These are phyloP conservation scores for Oscheius sp. DNA, from an alignment of 1,140 invertebrate species.

Conservation along the genomic window DNA sequence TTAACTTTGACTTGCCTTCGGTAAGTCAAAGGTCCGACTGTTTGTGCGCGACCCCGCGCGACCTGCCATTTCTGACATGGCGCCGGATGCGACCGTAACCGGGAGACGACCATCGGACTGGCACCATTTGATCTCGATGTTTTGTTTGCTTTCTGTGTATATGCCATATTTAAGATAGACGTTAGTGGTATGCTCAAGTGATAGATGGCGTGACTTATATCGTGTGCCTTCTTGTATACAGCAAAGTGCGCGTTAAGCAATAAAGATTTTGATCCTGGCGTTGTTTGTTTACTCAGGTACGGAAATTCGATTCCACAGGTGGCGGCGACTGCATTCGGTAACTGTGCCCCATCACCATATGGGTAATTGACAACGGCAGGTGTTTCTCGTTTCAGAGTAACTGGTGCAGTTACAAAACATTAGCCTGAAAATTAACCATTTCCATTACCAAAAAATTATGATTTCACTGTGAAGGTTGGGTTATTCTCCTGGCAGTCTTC, in stretches of 20 bases:
- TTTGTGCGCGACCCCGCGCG: not conserved
- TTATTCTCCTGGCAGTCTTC: too few relatives aligned
- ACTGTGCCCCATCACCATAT: not conserved
- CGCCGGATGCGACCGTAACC: too few relatives aligned
- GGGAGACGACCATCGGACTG: too few relatives aligned
- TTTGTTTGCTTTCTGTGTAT: not conserved
- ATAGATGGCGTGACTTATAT: not conserved
- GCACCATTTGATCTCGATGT: too few relatives aligned
- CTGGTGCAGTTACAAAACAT: too few relatives aligned
- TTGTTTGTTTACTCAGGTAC: not conserved
- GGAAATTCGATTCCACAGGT: constrained; percentile 7
- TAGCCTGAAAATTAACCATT: too few relatives aligned
- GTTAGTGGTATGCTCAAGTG: not conserved
- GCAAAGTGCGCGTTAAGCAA: constrained; percentile 2
- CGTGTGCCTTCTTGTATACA: not conserved
- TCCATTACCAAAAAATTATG: too few relatives aligned
- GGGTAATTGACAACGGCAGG: too few relatives aligned
- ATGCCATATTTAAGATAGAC: not conserved
- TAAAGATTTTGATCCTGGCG: not conserved
- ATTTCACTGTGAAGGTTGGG: too few relatives aligned
- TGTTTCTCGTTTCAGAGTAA: too few relatives aligned
- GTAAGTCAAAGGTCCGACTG: constrained; percentile 5
- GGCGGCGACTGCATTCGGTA: not conserved
- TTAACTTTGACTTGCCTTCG: constrained; percentile 5
- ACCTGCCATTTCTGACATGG: constrained; percentile 4